Base-by-base conservation (phyloP, 1,140 invertebrate genomes). In the Megathymus violae region DNA sequence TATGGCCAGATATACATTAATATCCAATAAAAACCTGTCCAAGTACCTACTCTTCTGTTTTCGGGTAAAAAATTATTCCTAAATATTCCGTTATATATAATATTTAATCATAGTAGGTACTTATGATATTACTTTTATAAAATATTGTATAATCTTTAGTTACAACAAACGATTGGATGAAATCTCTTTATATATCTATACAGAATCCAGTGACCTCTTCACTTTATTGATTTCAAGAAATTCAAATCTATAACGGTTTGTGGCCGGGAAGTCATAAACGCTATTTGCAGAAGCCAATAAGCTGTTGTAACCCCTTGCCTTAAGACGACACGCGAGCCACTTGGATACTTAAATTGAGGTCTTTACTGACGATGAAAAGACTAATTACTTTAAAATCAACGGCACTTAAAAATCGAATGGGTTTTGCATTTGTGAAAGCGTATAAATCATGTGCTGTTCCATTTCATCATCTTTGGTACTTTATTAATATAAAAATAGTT, bases 231-330 rank as follows among this genome's bases (percentile, higher is more conserved):
- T 73, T 69, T 58, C 38, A 47, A 64, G 64, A 64, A 67, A 64
- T 67, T 54, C 60, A 73, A 69, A 68, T 63, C 43, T 60, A 69
- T 58, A 74, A 74, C 59, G 36, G 68, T 71, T 69, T 59, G 76
- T 64, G 47, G 62, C 52, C 51, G 54, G 51, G 44, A 60, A 76
- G 69, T 63, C 58, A 74, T 79, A 81, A 80, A 78, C 61, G 60
- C 64, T 78, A 76, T 76, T 78, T 78, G 73, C 71, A 74, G 80
- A 80, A 82, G 70, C 80, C 73, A 65, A 75, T 78, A 63, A 76
- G 78, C 59, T 71, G 71, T 38, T 63, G 65, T 71, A 60, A 47
- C 59, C 64, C 56, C 17, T 52, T 58, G 44, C 43, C 47, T 58
- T 59, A 43, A 59, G 22, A 16, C 50, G 58, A 58, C 65, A 60